Evolutionary conservation across 2,888 invertebrate genomes (phyloP).

Genomic region (Pharmacophagus antenor): DNA sequence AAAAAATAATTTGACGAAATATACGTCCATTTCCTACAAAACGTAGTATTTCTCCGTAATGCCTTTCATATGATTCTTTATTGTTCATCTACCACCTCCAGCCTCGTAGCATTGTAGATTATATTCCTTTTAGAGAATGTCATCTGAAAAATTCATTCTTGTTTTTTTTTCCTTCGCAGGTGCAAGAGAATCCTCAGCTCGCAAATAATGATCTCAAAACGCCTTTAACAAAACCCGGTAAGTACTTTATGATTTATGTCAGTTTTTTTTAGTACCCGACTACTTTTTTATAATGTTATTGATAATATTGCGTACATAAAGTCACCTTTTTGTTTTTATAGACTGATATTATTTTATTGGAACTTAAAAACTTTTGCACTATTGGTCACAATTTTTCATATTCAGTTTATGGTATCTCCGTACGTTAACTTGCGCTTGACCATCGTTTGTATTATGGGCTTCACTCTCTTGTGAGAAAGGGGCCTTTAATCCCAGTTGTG

Average conservation of each 20-base stretch:
- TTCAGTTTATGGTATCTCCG: too few species aligned
- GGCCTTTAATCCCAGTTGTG: too few species aligned
- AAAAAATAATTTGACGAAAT: too few species aligned
- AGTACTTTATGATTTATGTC: slow-evolving; percentile 42
- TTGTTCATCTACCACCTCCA: neutral
- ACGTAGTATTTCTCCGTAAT: neutral
- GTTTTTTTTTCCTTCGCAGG: slow-evolving; percentile 48
- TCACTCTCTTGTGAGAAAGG: too few species aligned
- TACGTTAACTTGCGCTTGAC: too few species aligned
- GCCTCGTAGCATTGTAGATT: neutral
- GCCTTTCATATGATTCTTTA: neutral
- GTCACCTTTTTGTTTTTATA: too few species aligned
- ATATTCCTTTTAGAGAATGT: neutral
- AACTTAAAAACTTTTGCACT: too few species aligned
- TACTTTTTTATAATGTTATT: neutral
- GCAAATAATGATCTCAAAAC: slow-evolving; percentile 73
- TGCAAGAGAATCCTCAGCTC: slow-evolving; percentile 72
- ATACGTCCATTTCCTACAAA: neutral
- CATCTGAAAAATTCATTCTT: neutral
- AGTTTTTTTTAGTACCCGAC: neutral
- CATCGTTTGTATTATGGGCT: too few species aligned
- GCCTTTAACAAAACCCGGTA: slow-evolving; percentile 71
- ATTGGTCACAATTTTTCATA: too few species aligned
- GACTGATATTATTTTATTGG: too few species aligned
- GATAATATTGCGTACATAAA: too few species aligned